Conservation (phyloP, 2,888 invertebrate species). For the Dicyrtoma fusca region DNA sequence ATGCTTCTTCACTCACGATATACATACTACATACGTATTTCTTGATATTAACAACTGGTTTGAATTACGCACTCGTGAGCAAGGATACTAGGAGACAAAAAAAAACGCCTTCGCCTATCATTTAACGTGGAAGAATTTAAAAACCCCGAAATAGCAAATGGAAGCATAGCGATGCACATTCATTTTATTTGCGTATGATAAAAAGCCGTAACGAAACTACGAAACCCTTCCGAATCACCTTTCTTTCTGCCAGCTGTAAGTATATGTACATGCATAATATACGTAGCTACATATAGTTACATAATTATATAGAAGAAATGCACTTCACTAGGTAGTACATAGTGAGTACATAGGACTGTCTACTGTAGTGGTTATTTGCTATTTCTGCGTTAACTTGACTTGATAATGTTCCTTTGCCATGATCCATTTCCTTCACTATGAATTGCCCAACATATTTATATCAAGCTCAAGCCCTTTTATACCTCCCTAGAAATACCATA, state of each 20-base stretch:
- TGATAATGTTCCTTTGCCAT: slow-evolving; percentile 29
- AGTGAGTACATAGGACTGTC: too few species aligned
- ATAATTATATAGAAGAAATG: too few species aligned
- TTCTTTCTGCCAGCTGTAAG: too few species aligned
- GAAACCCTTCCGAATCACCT: too few species aligned
- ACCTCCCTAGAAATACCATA: neutral
- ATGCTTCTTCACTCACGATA: neutral
- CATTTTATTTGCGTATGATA: neutral
- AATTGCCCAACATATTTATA: slow-evolving; percentile 22
- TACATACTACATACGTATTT: neutral
- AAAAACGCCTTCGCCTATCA: neutral
- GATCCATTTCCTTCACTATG: slow-evolving; percentile 38
- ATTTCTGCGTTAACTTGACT: too few species aligned
- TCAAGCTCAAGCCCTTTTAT: neutral
- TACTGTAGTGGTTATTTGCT: too few species aligned
- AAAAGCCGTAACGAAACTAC: too few species aligned
- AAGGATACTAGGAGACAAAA: neutral
- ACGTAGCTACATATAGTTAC: too few species aligned
- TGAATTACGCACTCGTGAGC: too few species aligned
- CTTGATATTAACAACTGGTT: too few species aligned
- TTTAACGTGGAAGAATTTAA: slow-evolving; percentile 26
- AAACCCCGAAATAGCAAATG: slow-evolving; percentile 24
- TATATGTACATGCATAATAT: too few species aligned
- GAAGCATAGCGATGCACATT: slow-evolving; percentile 17
- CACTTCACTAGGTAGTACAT: too few species aligned